Evolutionary conservation across 2,797 vertebrate species (phyloP).

Genomic region (Saxicola maurus): DNA sequence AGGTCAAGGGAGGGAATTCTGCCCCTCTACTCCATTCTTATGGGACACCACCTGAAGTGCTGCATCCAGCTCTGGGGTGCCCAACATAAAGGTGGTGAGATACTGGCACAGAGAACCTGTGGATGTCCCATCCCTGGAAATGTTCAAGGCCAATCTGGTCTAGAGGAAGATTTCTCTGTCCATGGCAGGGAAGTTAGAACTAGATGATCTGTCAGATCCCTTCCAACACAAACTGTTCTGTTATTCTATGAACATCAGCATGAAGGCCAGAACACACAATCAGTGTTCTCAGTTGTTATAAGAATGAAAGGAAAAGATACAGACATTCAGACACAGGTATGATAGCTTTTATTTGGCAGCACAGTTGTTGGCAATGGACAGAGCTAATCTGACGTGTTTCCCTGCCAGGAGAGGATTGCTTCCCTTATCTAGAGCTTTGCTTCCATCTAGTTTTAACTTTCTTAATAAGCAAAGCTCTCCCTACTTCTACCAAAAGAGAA

Average conservation of each 20-base stretch:
- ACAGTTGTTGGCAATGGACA: not conserved
- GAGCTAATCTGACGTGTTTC: not conserved
- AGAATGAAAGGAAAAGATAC: not conserved
- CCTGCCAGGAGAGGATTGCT: not conserved
- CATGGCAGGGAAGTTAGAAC: not conserved
- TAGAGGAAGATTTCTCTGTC: not conserved
- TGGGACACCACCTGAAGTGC: not conserved
- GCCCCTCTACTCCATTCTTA: not conserved
- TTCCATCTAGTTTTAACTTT: conserved; percentile 46
- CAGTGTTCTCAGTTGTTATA: not conserved
- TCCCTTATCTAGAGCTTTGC: conserved; percentile 32
- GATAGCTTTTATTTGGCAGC: not conserved
- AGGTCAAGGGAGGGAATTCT: not conserved
- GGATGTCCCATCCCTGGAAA: not conserved
- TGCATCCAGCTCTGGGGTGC: not conserved
- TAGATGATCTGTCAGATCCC: not conserved
- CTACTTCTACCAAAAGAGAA: not conserved
- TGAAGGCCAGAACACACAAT: not conserved
- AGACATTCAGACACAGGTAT: not conserved
- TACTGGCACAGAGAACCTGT: not conserved
- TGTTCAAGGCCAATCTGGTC: not conserved
- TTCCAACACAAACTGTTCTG: not conserved
- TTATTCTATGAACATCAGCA: not conserved
- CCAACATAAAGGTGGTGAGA: not conserved
- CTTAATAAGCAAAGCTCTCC: not conserved